A percentile compares a stretch with the other conserved stretches of the same genome.
Conservation (phyloP, 2,888 invertebrate species). For the Notocelia uddmanniana region DNA sequence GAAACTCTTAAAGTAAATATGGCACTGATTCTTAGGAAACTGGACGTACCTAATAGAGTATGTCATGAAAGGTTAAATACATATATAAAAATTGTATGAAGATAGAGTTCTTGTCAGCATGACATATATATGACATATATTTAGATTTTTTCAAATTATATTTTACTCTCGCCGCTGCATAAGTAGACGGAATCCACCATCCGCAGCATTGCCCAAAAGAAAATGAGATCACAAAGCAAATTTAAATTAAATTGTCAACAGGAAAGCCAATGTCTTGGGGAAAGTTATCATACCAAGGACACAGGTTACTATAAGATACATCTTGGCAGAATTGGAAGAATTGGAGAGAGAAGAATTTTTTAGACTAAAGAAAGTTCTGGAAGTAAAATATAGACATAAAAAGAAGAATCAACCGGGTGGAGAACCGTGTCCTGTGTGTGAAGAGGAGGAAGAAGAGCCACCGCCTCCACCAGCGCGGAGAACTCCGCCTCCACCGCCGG, state of each 20-base stretch:
- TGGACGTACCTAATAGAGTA: no score
- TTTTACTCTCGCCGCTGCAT: conserved; percentile 18
- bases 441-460: not conserved
- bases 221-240: not conserved
- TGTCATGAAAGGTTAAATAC: no score
- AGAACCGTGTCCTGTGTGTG: not conserved
- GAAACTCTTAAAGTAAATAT: no score
- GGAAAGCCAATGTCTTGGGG: conserved; percentile 61
- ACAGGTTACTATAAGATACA: conserved; percentile 57
- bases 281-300: conserved; percentile 62
- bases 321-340: conserved; percentile 61
- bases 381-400: conserved; percentile 53
- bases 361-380: conserved; percentile 56
- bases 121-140: no score
- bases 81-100: no score
- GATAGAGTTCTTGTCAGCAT: no score
- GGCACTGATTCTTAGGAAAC: no score
- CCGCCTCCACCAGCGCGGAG: no score
- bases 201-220: conserved; percentile 49
- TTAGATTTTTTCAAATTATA: no score
- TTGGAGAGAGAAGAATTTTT: conserved; percentile 61
- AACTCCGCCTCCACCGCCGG: no score
- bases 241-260: conserved; percentile 53
- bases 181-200: conserved; percentile 50
- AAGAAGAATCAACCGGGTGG: conserved; percentile 3